Evolutionary conservation across 1,140 invertebrate genomes (phyloP), one percentile per base, ranked within the genome.

Genomic region (Ctenoplectra terminalis): DNA sequence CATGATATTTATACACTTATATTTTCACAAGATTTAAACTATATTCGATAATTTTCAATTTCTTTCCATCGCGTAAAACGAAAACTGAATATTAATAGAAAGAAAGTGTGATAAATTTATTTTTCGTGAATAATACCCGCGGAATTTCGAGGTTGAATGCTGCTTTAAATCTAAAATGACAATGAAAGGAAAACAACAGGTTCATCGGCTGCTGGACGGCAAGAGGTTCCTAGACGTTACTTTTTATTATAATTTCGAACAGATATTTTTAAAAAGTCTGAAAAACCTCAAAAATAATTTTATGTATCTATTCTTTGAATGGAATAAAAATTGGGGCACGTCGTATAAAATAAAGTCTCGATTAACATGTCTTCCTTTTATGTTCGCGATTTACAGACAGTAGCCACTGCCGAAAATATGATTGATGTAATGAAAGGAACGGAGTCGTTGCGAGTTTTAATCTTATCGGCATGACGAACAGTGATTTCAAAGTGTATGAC

Each of bases 131-230:
- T 52, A 17, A 17, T 40, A 46, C 26, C 2, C 1, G 34, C 46
- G 43, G 15, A 80, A n/a, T 43, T 73, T 72, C 37, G 9, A 54
- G 9, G 11, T 58, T 23, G 29, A 3, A 58, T 46, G 23, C n/a
- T 58, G 29, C 60, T 56, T 67, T 37, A 61, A 81, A 58, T 74
- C 34, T 75, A 17, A 67, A 75, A 73, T 64, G 40, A 60, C 29
- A 81, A 58, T 58, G 50, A 11, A 26, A 48, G 8, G 9, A 72
- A 26, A 81, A 31, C 5, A 37, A 64, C 67, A 87, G 48, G 56
- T 74, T 64, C 37, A 56, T 82, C 54, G 48, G 73, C 81, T 87
- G 86, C 81, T 81, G 85, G 81, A 75, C 81, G 37, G 81, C 48
- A 50, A 82, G 63, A 73, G 50, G 50, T 82, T 37, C 75, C 66